phyloP scores from a whole-genome alignment of 37 sponge, comb jelly and placozoan species.

The Haliclona indistincta region DNA sequence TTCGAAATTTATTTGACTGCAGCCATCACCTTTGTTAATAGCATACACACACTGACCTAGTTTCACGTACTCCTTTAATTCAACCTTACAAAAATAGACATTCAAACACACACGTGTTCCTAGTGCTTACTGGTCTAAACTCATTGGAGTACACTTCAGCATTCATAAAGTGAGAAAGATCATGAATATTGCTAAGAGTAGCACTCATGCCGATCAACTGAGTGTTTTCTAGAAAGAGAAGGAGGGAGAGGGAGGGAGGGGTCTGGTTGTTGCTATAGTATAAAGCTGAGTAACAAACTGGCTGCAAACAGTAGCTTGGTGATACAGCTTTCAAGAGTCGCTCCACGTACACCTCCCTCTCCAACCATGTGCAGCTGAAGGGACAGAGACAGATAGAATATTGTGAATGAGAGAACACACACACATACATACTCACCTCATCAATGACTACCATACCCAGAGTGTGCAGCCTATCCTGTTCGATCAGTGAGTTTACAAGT shows the following conservation, averaged over 20 bases:
- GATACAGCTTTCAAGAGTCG: conserved; percentile 87
- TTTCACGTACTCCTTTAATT: conserved; percentile 58
- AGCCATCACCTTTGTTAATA: not conserved
- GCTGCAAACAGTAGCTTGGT: conserved; percentile 61
- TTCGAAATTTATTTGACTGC: not conserved
- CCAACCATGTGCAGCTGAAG: conserved; percentile 94
- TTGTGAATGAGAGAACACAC: no score
- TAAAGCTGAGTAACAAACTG: conserved; percentile 25
- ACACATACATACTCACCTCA: no score
- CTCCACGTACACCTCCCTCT: conserved; percentile 83
- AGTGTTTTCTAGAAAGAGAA: conserved; percentile 14
- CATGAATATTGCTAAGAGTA: conserved; percentile 83
- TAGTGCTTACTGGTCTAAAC: conserved; percentile 85
- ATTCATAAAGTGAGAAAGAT: conserved; percentile 73
- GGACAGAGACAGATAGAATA: not conserved
- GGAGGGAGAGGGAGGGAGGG: not conserved
- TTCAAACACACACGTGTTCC: not conserved
- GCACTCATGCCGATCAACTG: conserved; percentile 97
- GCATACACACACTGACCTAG: conserved; percentile 48
- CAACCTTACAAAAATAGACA: conserved; percentile 58
- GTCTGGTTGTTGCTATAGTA: no score
- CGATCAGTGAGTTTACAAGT: conserved; percentile 80
- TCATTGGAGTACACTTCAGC: conserved; percentile 70
- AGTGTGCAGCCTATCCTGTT: conserved; percentile 47
- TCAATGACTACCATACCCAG: conserved; percentile 91